A percentile compares a stretch with the other conserved stretches of the same genome.
Conservation (phyloP, 2,888 invertebrate species). For the Caradrina clavipalpis region DNA sequence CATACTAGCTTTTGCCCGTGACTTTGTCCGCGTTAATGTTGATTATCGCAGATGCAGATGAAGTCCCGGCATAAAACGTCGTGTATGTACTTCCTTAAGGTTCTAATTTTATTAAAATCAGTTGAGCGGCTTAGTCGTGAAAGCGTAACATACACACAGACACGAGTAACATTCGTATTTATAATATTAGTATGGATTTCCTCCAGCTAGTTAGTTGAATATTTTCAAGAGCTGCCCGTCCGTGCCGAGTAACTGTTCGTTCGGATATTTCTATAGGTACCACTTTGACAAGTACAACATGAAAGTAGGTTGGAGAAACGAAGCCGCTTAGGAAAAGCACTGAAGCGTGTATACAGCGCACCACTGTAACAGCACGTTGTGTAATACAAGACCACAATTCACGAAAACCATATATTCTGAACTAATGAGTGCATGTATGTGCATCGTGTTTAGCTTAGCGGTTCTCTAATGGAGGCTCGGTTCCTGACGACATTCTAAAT, state of each 20-base stretch:
- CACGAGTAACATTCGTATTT: too few species aligned
- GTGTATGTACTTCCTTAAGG: too few species aligned
- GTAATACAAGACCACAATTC: slow-evolving; percentile 44
- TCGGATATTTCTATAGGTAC: slow-evolving; percentile 63
- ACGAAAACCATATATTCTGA: slow-evolving; percentile 33
- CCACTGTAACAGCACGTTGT: slow-evolving; percentile 51
- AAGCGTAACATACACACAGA: too few species aligned
- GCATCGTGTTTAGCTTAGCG: slow-evolving; percentile 64
- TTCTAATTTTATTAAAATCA: too few species aligned
- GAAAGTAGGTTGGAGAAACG: slow-evolving; percentile 77
- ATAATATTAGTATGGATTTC: slow-evolving; percentile 5
- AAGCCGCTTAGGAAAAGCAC: slow-evolving; percentile 70
- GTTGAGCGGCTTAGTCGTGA: too few species aligned
- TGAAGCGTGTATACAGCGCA: slow-evolving; percentile 61
- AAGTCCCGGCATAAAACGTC: too few species aligned
- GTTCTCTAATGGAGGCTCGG: slow-evolving; percentile 67
- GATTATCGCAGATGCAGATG: too few species aligned
- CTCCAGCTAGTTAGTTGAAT: slow-evolving; percentile 34
- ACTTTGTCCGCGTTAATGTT: too few species aligned
- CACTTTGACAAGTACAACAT: slow-evolving; percentile 66
- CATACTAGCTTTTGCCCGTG: neutral
- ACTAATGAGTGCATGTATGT: slow-evolving; percentile 53
- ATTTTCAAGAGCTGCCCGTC: slow-evolving; percentile 39
- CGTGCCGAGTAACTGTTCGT: slow-evolving; percentile 64
- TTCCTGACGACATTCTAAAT: slow-evolving; percentile 72